Percentiles rank a stretch among this genome's conserved stretches.
These are phyloP conservation scores for Morelia viridis DNA, from an alignment of 2,797 vertebrate species.

Conservation along the genomic window DNA sequence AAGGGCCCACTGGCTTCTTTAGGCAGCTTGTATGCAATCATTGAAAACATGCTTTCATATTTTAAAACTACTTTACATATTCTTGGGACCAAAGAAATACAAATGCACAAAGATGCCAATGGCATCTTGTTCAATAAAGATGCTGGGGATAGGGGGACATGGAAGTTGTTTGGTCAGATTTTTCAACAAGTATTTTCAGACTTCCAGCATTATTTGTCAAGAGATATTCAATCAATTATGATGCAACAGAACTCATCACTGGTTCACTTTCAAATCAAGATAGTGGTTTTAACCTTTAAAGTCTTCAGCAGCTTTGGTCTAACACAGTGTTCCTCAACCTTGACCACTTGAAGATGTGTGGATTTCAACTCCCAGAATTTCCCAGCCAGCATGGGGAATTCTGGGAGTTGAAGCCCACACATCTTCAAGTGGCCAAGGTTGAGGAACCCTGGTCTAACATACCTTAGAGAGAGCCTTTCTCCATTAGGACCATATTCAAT, in stretches of 20 bases:
- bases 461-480: not conserved
- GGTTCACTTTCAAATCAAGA: not conserved
- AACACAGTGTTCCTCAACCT: no score
- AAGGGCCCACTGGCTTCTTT: not conserved
- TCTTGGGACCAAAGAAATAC: not conserved
- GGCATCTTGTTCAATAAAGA: not conserved
- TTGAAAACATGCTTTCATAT: not conserved
- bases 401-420: no score
- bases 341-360: no score
- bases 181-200: not conserved
- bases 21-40: not conserved
- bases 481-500: not conserved
- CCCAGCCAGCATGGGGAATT: no score
- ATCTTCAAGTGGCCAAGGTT: no score
- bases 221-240: not conserved
- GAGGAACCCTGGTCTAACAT: not conserved
- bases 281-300: not conserved
- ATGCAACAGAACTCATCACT: not conserved
- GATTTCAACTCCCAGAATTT: no score
- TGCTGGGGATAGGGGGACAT: not conserved
- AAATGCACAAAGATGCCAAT: not conserved
- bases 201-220: not conserved
- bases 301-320: not conserved
- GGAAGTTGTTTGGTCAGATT: not conserved
- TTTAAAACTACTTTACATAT: not conserved